Evolutionary conservation across 2,113 vertebrate species (phyloP), one percentile per base, ranked within the genome.

Genomic region (Apaloderma vittatum): DNA sequence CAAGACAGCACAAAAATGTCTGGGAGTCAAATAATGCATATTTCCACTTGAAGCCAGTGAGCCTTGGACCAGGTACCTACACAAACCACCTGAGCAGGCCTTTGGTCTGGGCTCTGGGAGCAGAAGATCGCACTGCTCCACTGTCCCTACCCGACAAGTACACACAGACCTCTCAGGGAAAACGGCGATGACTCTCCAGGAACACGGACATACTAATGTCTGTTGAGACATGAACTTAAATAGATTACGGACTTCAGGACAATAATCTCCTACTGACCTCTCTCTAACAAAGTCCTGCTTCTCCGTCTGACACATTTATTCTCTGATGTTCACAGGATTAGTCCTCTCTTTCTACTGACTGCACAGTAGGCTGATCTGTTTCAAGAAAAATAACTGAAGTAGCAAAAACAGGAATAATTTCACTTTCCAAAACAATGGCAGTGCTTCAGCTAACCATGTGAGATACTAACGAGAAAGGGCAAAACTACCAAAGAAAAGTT

Each of bases 161-260:
- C n/a, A 57, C 17, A 40, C 32, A 32, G 26, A 16, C 2, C 0
- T 36, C 30, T 79, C 30, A 32, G 34, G 34, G 26, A 18, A 76
- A 83, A 73, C 7, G 2, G 21, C 4, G 0, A 26, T 40, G 68
- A 36, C 32, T 72, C 61, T 15, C 26, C 72, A 55, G 55, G 59
- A 77, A 76, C 68, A 66, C 2, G 20, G 43, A 71, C 58, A 61
- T 19, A 12, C 32, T 65, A 52, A 61, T 21, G 40, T 57, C 55
- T 70, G 72, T 36, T n/a, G 54, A 91, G 70, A 92, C 48, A 58
- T 90, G 59, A 70, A 51, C 52, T 90, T 90, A 78, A 89, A 88
- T 15, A 78, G 91, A 88, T 94, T 75, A 86, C 12, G 48, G 82
- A 82, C 84, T 92, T 85, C 74, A 90, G 78, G 72, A 88, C 72